Evolutionary conservation across 2,113 vertebrate genomes (phyloP).

Genomic region (Empidonax alnorum): DNA sequence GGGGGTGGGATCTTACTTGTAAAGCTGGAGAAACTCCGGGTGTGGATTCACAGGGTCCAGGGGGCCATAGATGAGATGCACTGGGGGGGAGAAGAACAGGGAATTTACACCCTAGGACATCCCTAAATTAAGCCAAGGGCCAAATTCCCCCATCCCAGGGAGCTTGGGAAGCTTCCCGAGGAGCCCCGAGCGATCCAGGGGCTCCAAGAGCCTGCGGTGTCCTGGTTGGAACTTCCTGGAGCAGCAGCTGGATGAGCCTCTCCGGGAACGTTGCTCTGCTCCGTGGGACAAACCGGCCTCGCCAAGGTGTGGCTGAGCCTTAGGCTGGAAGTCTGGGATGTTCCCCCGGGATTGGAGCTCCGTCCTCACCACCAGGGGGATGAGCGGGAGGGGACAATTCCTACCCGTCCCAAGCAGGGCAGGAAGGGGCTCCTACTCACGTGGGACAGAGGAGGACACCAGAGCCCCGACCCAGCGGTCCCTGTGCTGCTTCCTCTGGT

Average conservation of each 20-base stretch:
- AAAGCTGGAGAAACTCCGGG: conserved; percentile 89
- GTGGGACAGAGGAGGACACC: conserved; percentile 82
- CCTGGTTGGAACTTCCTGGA: no score
- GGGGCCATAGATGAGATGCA: conserved; percentile 95
- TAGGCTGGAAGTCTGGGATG: neutral
- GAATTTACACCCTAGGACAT: neutral
- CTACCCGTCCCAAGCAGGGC: neutral
- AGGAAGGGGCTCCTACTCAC: conserved; percentile 76
- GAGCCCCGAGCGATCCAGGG: neutral
- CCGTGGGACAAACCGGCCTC: neutral
- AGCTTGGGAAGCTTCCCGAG: neutral
- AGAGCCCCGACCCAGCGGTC: conserved; percentile 91
- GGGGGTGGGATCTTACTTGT: conserved; percentile 78
- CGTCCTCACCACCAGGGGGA: fast-evolving
- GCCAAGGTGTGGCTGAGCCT: neutral
- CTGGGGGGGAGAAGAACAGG: conserved; percentile 71
- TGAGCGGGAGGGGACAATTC: neutral
- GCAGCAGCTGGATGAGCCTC: neutral
- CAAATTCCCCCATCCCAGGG: fast-evolving
- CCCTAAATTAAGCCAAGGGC: neutral
- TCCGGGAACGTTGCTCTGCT: neutral
- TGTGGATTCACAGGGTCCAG: conserved; percentile 92
- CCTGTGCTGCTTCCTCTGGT: conserved; percentile 89
- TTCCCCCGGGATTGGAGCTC: neutral
- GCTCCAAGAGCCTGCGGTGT: neutral